Conservation (phyloP, 1,140 invertebrate species). For the Holcopasites calliopsidis region DNA sequence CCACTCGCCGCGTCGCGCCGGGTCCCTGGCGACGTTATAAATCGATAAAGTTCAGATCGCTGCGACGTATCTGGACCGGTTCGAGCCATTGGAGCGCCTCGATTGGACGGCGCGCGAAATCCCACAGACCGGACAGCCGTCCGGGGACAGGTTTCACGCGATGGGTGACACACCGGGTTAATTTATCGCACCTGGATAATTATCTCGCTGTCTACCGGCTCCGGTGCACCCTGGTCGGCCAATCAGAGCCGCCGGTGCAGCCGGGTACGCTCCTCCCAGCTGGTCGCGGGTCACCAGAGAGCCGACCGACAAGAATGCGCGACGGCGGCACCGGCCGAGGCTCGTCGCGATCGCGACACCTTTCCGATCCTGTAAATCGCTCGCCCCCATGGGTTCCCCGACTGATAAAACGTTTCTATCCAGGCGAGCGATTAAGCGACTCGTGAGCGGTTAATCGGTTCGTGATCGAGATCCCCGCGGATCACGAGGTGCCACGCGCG, state of each 20-base stretch:
- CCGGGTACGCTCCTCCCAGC: conserved; percentile 67
- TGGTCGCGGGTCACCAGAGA: conserved; percentile 38
- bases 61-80: conserved; percentile 52
- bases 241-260: conserved; percentile 58
- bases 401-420: conserved; percentile 28
- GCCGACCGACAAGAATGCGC: conserved; percentile 25
- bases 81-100: conserved; percentile 54
- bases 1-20: neutral
- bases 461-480: neutral
- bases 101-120: conserved; percentile 68
- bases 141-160: conserved; percentile 72
- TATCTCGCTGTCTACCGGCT: conserved; percentile 66
- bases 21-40: conserved; percentile 43
- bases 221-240: conserved; percentile 47
- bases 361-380: conserved; percentile 47
- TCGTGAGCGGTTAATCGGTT: conserved; percentile 37
- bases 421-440: conserved; percentile 19
- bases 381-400: conserved; percentile 1
- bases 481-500: neutral
- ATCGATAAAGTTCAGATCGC: conserved; percentile 55
- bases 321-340: conserved; percentile 9
- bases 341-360: conserved; percentile 41
- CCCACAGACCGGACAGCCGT: conserved; percentile 58
- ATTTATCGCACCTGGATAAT: conserved; percentile 73
- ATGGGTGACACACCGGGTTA: conserved; percentile 71